Evolutionary conservation across 2,797 vertebrate genomes (phyloP).

Genomic region (Craterocephalus amniculus): DNA sequence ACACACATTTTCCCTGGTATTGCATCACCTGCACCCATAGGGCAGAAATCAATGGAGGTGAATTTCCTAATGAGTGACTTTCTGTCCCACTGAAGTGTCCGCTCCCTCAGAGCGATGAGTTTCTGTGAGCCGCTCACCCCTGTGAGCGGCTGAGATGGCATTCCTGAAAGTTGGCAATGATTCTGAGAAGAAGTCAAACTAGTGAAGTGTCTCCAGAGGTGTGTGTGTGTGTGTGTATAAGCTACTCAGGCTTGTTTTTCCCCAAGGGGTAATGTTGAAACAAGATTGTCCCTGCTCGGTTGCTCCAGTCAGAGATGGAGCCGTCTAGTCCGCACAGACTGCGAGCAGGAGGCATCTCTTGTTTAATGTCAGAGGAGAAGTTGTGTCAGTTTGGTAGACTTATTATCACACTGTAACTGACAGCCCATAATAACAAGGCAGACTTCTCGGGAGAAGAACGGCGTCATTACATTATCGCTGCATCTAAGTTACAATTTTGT

Average conservation of each 20-base stretch:
- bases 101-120: slow-evolving; percentile 50
- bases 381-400: slow-evolving; percentile 28
- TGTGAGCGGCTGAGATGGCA: slow-evolving; percentile 42
- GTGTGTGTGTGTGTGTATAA: slow-evolving; percentile 15
- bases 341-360: slow-evolving; percentile 10
- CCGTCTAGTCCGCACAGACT: slow-evolving; percentile 7
- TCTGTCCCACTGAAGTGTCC: slow-evolving; percentile 44
- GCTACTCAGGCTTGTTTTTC: not conserved
- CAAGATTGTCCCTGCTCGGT: slow-evolving; percentile 16
- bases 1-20: slow-evolving; percentile 25
- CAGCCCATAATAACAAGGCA: slow-evolving; percentile 62
- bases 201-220: slow-evolving; percentile 23
- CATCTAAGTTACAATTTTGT: slow-evolving; percentile 56
- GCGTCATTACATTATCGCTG: slow-evolving; percentile 46
- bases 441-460: slow-evolving; percentile 52
- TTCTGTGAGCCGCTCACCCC: slow-evolving; percentile 58
- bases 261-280: slow-evolving; percentile 10
- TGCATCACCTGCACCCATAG: slow-evolving; percentile 33
- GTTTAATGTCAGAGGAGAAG: slow-evolving; percentile 26
- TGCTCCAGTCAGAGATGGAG: slow-evolving; percentile 17
- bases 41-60: slow-evolving; percentile 64
- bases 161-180: slow-evolving; percentile 59
- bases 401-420: slow-evolving; percentile 42
- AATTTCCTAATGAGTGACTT: slow-evolving; percentile 60
- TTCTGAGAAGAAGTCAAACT: slow-evolving; percentile 56